Evolutionary conservation across 2,888 invertebrate species (phyloP), one percentile per base, ranked within the genome.

Genomic region (Exocentrus adspersus): DNA sequence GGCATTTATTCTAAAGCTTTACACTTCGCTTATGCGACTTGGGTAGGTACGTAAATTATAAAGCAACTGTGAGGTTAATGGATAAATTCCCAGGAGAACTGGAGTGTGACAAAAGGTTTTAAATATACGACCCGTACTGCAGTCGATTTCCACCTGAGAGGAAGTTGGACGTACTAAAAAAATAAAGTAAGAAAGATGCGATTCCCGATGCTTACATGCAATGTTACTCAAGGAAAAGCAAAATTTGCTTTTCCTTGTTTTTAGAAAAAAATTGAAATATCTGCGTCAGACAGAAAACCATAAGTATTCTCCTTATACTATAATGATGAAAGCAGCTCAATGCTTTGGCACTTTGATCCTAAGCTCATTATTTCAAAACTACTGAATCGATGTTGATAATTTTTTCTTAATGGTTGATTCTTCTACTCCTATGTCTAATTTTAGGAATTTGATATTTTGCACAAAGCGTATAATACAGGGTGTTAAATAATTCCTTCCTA

Each of bases 41-140:
- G 37, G 50, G 37, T 59, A 59, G 46, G 59, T n/a, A n/a, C n/a
- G n/a, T 54, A 57, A 62, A 50, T 62, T 46, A 45, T 42, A 62
- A 43, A 56, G 54, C 54, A 58, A 59, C 64, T 57, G 57, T 30
- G 54, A 63, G 58, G 57, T 62, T 62, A 68, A 64, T 60, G 60
- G 62, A 46, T 58, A 58, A 63, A 65, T 62, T 65, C 64, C 50
- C 56, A 7, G 28, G 50, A 56, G 62, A 48, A 46, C 24, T 53
- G 45, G 58, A 41, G 28, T 58, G 62, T 57, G 63, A 68, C 68
- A 63, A 64, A 65, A 61, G 64, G 63, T 61, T 65, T 51, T 51
- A 51, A 51, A 51, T 37, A 51, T 51, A 48, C 28, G 48, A 48
- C 48, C 28, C 28, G 48, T 28, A 16, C 14, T 48, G 48, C 48